Base-by-base conservation (phyloP, 2,797 vertebrate species). In the Urophycis tenuis region DNA sequence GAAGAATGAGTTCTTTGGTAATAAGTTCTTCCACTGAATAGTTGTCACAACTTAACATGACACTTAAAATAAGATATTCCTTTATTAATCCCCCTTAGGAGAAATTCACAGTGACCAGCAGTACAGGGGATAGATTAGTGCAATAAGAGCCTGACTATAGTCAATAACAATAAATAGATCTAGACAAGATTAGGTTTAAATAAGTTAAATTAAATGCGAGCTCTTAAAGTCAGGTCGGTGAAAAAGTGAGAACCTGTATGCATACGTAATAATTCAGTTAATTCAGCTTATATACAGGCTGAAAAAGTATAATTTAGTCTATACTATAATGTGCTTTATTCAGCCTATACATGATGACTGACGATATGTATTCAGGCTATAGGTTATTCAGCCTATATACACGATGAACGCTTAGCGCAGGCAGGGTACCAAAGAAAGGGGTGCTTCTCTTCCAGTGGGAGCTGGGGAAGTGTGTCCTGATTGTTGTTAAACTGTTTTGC, bases 401-500 rank as follows among this genome's bases (percentile, higher is more conserved):
- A 29, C 14, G 10, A 4, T 67, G 60, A 67, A 29, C 11, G 31
- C 2, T 31, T 70, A 19, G 67, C 19, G 69, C 19, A 30, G 33
- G 69, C 60, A 71, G 31, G 29, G 69, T 6, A 17, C n/a, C 8
- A n/a, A 29, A 71, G 69, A 71, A 71, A 71, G 32, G 85, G 29
- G 75, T 78, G 76, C 49, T 11, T 53, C 10, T 76, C 83, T 86
- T 78, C 81, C 82, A 71, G 22, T 25, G 69, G 33, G 73, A 3
- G 67, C 74, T 78, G 80, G 84, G 76, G 36, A 31, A 39, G 30
- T 29, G 60, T 29, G 60, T 29, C n/a, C 25, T 29, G 60, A 29
- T 67, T 67, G 71, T 53, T 75, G 0, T 81, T 79, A 75, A 88
- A 85, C 75, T 75, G 70, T 75, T 80, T 79, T 77, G n/a, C 76